Evolutionary conservation across 2,888 invertebrate species (phyloP).

Genomic region (Sialis lutaria): DNA sequence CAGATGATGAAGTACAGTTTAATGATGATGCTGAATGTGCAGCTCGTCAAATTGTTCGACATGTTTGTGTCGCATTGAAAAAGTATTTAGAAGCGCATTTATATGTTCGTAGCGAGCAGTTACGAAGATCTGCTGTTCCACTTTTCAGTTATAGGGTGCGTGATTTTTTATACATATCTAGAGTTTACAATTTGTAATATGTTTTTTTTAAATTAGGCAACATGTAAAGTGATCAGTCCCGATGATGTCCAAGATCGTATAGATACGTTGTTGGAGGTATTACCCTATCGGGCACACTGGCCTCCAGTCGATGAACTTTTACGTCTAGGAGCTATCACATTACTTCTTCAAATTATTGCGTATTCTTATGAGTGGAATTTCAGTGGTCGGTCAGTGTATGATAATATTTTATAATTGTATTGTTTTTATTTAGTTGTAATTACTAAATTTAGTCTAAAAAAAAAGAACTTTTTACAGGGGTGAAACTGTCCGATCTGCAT

Average conservation of each 20-base stretch:
- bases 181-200: background rate
- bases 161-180: background rate
- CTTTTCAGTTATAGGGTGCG: constrained; percentile 2
- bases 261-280: constrained; percentile 56
- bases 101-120: constrained; percentile 54
- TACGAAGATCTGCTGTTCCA: constrained; percentile 29
- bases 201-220: constrained; percentile 13
- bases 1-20: constrained; percentile 41
- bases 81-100: constrained; percentile 87
- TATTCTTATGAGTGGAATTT: constrained; percentile 87
- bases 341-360: constrained; percentile 72
- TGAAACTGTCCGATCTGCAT: constrained; percentile 63
- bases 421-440: constrained; percentile 4
- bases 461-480: constrained; percentile 31
- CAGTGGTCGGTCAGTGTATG: constrained; percentile 43
- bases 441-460: constrained; percentile 4
- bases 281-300: constrained; percentile 69
- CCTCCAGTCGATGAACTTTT: constrained; percentile 75
- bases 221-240: constrained; percentile 23
- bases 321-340: constrained; percentile 63
- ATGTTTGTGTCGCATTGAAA: constrained; percentile 77
- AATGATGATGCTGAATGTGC: constrained; percentile 84
- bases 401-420: constrained; percentile 2
- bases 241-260: constrained; percentile 81
- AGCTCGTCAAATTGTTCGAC: constrained; percentile 75